Conservation (phyloP, 64 coral and sea anemone species). For the Anthopleura sola region DNA sequence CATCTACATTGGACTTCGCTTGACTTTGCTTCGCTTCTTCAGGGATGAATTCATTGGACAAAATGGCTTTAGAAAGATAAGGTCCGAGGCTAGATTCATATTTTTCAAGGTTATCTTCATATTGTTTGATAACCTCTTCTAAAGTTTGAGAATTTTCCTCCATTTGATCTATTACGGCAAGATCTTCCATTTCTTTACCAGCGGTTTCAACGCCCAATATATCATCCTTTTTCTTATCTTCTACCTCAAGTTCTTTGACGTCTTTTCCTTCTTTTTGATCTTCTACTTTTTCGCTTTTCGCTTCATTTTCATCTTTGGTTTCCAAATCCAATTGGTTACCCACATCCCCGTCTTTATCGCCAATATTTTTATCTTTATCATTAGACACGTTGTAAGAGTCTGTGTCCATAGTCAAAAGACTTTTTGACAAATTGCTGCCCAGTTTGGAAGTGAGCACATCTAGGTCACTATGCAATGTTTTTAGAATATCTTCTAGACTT, state of each 20-base stretch:
- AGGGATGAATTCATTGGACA: background rate
- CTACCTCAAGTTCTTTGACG: background rate
- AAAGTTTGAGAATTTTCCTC: background rate
- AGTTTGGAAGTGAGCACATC: background rate
- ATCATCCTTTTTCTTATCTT: background rate
- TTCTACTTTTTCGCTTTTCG: background rate
- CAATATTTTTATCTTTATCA: background rate
- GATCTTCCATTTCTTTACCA: background rate
- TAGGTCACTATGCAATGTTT: conserved; percentile 6
- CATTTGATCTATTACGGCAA: background rate
- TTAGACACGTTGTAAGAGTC: background rate
- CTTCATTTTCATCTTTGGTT: background rate
- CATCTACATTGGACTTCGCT: background rate
- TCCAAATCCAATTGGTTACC: background rate
- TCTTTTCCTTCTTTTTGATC: background rate
- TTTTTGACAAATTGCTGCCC: background rate
- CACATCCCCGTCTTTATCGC: background rate
- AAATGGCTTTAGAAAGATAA: background rate
- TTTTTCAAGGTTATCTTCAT: background rate
- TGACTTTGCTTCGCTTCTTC: background rate
- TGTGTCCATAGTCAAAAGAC: background rate
- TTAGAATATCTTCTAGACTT: conserved; percentile 37
- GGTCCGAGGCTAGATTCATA: background rate
- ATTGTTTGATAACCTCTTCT: background rate
- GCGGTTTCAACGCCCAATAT: background rate